phyloP scores from a whole-genome alignment of 2,113 vertebrate genomes.

The Cichladusa arquata region DNA sequence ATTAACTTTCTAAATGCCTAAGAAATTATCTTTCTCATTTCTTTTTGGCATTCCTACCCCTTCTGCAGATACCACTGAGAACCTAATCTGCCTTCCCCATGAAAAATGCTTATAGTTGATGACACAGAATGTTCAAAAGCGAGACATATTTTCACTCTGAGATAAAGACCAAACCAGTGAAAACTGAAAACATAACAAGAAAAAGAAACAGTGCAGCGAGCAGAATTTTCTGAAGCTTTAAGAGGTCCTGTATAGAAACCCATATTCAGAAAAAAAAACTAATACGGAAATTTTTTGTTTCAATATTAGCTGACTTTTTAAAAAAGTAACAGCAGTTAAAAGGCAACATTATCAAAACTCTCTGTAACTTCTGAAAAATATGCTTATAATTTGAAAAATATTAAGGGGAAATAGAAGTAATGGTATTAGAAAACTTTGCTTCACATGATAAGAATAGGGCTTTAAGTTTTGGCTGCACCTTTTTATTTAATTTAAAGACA shows the following conservation, averaged over 20 bases:
- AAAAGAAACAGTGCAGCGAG: neutral
- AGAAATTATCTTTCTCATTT: neutral
- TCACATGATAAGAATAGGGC: neutral
- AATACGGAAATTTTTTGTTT: neutral
- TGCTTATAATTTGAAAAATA: neutral
- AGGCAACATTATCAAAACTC: neutral
- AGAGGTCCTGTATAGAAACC: neutral
- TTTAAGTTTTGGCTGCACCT: neutral
- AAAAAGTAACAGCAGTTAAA: neutral
- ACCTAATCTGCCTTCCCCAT: neutral
- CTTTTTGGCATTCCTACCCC: neutral
- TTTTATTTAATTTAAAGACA: neutral
- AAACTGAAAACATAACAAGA: neutral
- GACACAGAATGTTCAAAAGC: neutral
- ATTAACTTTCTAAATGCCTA: neutral
- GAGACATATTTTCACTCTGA: neutral
- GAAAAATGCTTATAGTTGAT: neutral
- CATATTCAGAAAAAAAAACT: neutral
- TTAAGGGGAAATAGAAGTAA: neutral
- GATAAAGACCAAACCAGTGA: neutral
- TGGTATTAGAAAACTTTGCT: neutral
- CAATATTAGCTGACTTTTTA: neutral
- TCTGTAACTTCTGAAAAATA: neutral
- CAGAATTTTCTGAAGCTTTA: neutral
- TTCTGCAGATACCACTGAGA: neutral